Evolutionary conservation across 2,888 invertebrate species (phyloP).

Genomic region (Drosophila anceps): DNA sequence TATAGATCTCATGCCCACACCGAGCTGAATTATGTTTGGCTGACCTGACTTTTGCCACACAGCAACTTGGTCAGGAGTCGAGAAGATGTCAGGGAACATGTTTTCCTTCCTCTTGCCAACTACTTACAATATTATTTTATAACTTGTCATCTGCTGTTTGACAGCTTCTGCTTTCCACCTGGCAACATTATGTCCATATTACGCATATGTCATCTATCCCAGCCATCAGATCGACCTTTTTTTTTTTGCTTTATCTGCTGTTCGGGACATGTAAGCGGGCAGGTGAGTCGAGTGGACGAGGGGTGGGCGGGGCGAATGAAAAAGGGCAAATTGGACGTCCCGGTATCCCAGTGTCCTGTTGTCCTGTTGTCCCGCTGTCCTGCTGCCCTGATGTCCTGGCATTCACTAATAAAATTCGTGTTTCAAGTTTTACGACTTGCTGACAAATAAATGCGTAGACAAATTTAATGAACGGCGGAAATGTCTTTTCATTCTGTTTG

Average conservation of each 20-base stretch:
- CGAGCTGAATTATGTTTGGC: slow-evolving; percentile 16
- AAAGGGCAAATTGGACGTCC: slow-evolving; percentile 1
- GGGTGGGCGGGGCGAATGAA: not conserved
- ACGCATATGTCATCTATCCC: slow-evolving; percentile 52
- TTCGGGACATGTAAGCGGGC: slow-evolving; percentile 6
- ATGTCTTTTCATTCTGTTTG: slow-evolving; percentile 68
- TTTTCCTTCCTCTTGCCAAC: not conserved
- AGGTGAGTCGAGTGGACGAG: slow-evolving; percentile 29
- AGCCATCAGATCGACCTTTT: slow-evolving; percentile 53
- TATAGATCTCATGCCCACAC: not conserved
- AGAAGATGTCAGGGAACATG: slow-evolving; percentile 14
- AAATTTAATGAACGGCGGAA: slow-evolving; percentile 83
- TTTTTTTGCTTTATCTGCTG: slow-evolving; percentile 8
- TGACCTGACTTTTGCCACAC: slow-evolving; percentile 10
- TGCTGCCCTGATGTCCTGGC: slow-evolving; percentile 1
- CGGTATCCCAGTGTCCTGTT: slow-evolving; percentile 1
- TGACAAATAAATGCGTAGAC: slow-evolving; percentile 83
- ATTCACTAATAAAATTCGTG: slow-evolving; percentile 69
- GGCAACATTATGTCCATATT: slow-evolving; percentile 35
- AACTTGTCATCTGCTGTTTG: slow-evolving; percentile 47
- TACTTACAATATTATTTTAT: slow-evolving; percentile 46
- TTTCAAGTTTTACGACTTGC: slow-evolving; percentile 77
- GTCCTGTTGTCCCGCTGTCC: not conserved
- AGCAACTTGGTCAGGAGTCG: slow-evolving; percentile 3
- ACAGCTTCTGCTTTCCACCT: slow-evolving; percentile 30